These are phyloP conservation scores for Nasonia giraulti DNA, from an alignment of 1,140 invertebrate genomes.

Conservation along the genomic window DNA sequence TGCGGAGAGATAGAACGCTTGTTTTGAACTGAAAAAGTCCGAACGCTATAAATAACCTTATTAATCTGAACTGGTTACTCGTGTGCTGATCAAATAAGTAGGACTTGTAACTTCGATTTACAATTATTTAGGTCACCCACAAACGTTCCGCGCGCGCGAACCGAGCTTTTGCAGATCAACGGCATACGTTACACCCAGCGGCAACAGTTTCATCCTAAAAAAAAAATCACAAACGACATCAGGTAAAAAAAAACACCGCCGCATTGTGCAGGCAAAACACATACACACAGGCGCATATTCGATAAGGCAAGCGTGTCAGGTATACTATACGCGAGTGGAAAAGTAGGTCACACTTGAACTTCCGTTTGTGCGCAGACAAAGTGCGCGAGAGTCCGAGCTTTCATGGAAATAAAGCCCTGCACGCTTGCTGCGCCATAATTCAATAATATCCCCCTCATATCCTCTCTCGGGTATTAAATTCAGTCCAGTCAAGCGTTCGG, in stretches of 20 bases:
- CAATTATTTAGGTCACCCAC: conserved; percentile 22
- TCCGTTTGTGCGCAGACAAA: not conserved
- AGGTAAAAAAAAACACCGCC: not conserved
- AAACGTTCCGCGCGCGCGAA: not conserved
- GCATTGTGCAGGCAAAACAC: not conserved
- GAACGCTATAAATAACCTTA: not conserved
- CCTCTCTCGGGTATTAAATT: not conserved
- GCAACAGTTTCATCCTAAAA: not conserved
- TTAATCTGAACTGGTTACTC: not conserved
- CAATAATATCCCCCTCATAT: not conserved
- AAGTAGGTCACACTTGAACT: conserved; percentile 1
- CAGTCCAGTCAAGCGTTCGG: not conserved
- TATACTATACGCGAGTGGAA: not conserved
- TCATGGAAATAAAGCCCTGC: not conserved
- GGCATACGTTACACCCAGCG: not conserved
- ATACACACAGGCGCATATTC: not conserved
- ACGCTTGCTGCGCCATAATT: not conserved
- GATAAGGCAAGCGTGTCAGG: not conserved
- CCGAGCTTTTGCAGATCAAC: not conserved
- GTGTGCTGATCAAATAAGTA: conserved; percentile 4
- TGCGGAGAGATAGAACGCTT: too few species aligned
- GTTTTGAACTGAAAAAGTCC: too few species aligned
- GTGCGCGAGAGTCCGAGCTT: not conserved
- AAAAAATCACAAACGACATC: not conserved
- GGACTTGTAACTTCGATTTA: conserved; percentile 16